Conservation (phyloP, 2,797 vertebrate species). For the Siniperca scherzeri region DNA sequence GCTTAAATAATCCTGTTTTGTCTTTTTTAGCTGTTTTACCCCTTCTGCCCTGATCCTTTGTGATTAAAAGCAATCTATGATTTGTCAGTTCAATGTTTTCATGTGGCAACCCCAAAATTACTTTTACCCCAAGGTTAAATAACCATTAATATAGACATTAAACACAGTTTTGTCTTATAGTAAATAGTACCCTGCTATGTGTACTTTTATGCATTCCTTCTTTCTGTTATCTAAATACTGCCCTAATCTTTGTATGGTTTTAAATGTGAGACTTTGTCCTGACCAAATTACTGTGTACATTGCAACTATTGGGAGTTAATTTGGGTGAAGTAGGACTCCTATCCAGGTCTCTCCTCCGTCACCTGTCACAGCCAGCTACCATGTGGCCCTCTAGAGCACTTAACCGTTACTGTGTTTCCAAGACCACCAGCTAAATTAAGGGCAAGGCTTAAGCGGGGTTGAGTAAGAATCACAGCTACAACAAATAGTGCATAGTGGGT, state of each 20-base stretch:
- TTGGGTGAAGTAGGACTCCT: constrained; percentile 34
- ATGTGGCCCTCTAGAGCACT: constrained; percentile 74
- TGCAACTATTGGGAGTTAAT: constrained; percentile 38
- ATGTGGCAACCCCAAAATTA: neutral
- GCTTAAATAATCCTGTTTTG: neutral
- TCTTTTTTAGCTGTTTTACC: neutral
- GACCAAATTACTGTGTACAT: neutral
- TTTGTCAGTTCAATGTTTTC: neutral
- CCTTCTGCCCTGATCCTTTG: neutral
- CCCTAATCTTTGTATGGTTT: neutral
- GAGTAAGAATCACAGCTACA: constrained; percentile 44
- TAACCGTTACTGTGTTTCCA: constrained; percentile 70
- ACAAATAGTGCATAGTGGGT: constrained; percentile 28
- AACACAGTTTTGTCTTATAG: neutral
- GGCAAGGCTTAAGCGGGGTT: constrained; percentile 26
- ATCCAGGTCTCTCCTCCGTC: constrained; percentile 46
- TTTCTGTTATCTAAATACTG: neutral
- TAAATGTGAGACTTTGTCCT: neutral
- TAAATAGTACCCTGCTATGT: neutral
- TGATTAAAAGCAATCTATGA: neutral
- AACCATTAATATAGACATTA: neutral
- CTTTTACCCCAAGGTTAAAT: neutral
- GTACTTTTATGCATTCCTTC: neutral
- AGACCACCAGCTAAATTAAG: constrained; percentile 77
- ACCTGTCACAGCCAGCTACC: constrained; percentile 81